Base-by-base conservation (phyloP, 2,797 vertebrate species). In the Enteromius thamalakanensis region DNA sequence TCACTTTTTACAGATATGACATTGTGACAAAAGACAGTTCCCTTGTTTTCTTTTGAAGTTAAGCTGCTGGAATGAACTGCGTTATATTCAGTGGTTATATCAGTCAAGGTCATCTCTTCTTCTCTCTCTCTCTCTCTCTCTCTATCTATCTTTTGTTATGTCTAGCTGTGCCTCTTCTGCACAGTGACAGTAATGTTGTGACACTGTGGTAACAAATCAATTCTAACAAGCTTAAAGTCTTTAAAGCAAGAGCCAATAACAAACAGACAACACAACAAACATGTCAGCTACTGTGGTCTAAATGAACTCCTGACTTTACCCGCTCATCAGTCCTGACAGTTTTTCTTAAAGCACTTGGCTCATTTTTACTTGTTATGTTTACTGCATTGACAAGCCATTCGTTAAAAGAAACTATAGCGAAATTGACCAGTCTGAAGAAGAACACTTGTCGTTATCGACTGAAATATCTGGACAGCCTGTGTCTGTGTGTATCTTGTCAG, bases 221-320 rank as follows among this genome's bases (percentile, higher is more conserved):
- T 62, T 81, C n/a, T 69, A 79, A 87, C 37, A 49, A 86, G 76
- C 70, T 45, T 69, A 32, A 55, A 71, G 70, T 34, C 67, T 79
- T 51, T 82, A 71, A 21, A 76, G 67, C 14, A 72, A 77, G n/a
- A 62, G 65, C 26, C 37, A 58, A 14, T 29, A 60, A 40, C 34
- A 70, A 77, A 77, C 34, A 70, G 26, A 26, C 23, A 12, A 82
- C 64, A 60, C 62, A 23, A 37, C 62, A 76, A n/a, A 32, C 45
- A 67, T 12, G 60, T 40, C 69, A 53, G 62, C 34, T 15, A 40
- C 45, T 32, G 62, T 14, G 7, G 26, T 68, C 60, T 76, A 14
- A 83, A 60, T 37, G 19, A 78, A 70, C 80, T 47, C 40, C 4
- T 26, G 19, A 55, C 60, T 51, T n/a, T 12, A 6, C 29, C 42